These are phyloP conservation scores for Montipora cactus DNA, from an alignment of 64 coral and sea anemone species.

Conservation along the genomic window DNA sequence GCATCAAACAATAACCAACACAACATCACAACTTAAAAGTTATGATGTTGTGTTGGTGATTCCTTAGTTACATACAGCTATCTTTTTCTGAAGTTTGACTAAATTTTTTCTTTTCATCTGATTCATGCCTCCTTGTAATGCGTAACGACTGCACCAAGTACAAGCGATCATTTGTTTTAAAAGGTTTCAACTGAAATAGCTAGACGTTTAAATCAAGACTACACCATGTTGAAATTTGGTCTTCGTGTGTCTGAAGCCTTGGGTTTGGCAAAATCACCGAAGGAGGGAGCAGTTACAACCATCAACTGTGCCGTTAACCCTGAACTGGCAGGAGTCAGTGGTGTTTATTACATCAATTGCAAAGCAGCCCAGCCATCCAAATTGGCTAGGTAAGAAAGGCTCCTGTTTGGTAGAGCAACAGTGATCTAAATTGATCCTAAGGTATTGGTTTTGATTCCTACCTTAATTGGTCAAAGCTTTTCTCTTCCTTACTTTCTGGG, in stretches of 20 bases:
- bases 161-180: background rate
- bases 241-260: background rate
- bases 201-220: constrained; percentile 5
- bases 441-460: no score
- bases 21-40: no score
- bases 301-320: constrained; percentile 28
- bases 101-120: no score
- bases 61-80: no score
- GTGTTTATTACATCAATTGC: constrained; percentile 21
- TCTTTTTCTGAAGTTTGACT: no score
- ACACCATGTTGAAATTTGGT: background rate
- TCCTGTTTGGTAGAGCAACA: no score
- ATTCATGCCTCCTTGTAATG: no score
- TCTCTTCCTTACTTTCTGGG: no score
- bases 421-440: no score
- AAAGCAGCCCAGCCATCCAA: background rate
- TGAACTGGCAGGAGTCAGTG: constrained; percentile 25
- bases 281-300: constrained; percentile 1
- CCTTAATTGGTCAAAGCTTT: no score
- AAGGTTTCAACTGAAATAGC: background rate
- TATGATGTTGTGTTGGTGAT: no score
- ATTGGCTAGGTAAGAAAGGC: background rate
- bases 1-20: no score
- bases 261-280: background rate
- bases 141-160: background rate